Percentiles rank a stretch among this genome's conserved stretches.
Conservation (phyloP, 2,888 invertebrate genomes). For the Megalurothrips usitatus region DNA sequence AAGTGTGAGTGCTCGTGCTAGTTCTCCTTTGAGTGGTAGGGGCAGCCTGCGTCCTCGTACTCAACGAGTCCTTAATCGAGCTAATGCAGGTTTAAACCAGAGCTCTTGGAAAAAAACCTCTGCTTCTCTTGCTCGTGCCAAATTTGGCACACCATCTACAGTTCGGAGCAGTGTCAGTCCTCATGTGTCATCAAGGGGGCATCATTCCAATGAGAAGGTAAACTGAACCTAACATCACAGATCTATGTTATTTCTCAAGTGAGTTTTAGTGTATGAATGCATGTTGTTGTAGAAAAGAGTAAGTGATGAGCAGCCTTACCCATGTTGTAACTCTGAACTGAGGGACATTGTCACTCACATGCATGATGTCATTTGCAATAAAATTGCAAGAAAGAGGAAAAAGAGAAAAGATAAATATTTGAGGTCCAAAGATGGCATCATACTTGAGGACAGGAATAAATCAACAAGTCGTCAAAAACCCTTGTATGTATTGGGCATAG, state of each 20-base stretch:
- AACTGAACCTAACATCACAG: not conserved
- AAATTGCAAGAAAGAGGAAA: conserved; percentile 1
- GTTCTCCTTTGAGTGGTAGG: not conserved
- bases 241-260: not conserved
- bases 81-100: not conserved
- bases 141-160: not conserved
- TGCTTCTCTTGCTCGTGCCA: not conserved
- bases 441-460: not conserved
- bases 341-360: not conserved
- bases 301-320: not conserved
- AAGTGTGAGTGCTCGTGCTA: not conserved
- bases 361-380: conserved; percentile 13
- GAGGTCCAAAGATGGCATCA: not conserved
- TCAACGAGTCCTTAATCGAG: not conserved
- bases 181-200: not conserved
- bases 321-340: not conserved
- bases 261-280: not conserved
- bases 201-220: not conserved
- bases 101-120: not conserved
- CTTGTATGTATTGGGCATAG: not conserved
- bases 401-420: not conserved
- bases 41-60: not conserved
- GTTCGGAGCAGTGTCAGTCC: not conserved
- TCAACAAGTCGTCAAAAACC: not conserved
- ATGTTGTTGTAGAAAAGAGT: not conserved